phyloP scores from a whole-genome alignment of 2,797 vertebrate species.

The Triplophysa bombifrons region DNA sequence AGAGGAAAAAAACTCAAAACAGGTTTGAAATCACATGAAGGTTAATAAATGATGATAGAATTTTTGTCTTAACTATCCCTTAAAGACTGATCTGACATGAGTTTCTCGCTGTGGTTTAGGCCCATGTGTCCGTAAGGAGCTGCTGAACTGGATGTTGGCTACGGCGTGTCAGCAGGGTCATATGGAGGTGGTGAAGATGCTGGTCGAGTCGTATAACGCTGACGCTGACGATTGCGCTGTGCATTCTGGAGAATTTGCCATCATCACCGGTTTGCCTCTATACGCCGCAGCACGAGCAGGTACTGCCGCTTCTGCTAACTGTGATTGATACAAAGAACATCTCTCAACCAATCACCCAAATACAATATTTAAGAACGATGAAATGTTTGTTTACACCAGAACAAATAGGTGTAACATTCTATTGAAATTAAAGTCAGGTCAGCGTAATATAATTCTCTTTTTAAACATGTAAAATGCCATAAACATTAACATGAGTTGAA shows the following conservation, averaged over 20 bases:
- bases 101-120: conserved; percentile 65
- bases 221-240: conserved; percentile 84
- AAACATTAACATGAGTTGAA: not conserved
- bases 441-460: too few species aligned
- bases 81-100: too few species aligned
- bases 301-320: conserved; percentile 55
- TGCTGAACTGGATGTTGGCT: conserved; percentile 91
- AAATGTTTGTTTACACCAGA: not conserved
- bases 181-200: conserved; percentile 82
- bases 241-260: conserved; percentile 84
- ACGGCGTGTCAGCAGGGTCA: conserved; percentile 88
- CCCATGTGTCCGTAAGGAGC: conserved; percentile 72
- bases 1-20: too few species aligned
- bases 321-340: not conserved
- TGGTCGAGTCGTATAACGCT: conserved; percentile 83
- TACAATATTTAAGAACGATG: not conserved
- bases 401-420: too few species aligned
- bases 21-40: too few species aligned
- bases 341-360: not conserved
- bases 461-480: too few species aligned
- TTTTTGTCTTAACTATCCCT: too few species aligned
- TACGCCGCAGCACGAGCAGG: conserved; percentile 89
- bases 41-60: too few species aligned
- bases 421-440: not conserved
- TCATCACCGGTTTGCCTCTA: conserved; percentile 86